Conservation (phyloP, 2,113 vertebrate genomes). For the Tragelaphus scriptus region DNA sequence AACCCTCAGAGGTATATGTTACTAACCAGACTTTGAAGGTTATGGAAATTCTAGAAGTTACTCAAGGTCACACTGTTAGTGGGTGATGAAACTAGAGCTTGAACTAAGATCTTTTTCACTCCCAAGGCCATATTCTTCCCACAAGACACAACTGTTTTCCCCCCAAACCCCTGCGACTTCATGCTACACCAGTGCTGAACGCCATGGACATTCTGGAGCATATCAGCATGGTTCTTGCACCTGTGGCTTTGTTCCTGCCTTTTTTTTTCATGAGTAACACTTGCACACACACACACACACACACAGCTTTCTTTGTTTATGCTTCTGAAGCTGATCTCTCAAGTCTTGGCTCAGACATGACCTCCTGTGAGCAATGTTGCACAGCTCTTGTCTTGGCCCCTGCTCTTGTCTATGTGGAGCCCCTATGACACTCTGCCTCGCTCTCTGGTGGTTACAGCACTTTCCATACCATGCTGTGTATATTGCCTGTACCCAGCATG, state of each 20-base stretch:
- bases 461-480: background rate
- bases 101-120: background rate
- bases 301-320: background rate
- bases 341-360: background rate
- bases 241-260: background rate
- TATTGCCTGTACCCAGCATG: too few species aligned
- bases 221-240: background rate
- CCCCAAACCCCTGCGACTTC: rapidly evolving
- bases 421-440: background rate
- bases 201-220: background rate
- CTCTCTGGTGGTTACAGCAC: background rate
- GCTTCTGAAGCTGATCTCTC: background rate
- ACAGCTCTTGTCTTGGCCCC: background rate
- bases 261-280: background rate
- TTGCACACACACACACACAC: background rate
- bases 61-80: background rate
- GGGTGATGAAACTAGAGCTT: background rate
- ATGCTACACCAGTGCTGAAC: background rate
- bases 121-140: background rate
- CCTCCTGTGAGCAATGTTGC: background rate
- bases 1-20: background rate
- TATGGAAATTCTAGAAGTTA: background rate
- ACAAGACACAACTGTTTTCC: background rate
- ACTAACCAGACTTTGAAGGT: background rate
- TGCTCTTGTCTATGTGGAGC: background rate